These are phyloP conservation scores for Tylochromis polylepis DNA, from an alignment of 2,113 vertebrate genomes.

Conservation along the genomic window DNA sequence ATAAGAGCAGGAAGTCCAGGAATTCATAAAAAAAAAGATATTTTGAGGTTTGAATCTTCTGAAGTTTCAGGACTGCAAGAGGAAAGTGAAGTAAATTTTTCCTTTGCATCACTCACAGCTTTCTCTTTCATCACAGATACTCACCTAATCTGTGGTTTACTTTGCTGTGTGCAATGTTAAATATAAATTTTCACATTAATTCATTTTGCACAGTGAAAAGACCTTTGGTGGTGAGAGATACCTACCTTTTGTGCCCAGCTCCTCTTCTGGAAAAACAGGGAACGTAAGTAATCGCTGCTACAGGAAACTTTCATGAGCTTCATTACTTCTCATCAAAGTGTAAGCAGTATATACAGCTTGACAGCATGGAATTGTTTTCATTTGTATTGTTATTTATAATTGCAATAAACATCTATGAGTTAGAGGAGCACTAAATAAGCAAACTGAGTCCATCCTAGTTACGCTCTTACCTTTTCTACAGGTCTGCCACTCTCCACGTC, in stretches of 20 bases:
- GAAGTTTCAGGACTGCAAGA: neutral
- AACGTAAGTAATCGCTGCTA: slow-evolving; percentile 77
- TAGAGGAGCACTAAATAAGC: neutral
- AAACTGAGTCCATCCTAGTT: neutral
- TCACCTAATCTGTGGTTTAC: neutral
- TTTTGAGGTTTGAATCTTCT: slow-evolving; percentile 9
- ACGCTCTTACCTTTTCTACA: slow-evolving; percentile 1
- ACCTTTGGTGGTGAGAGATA: slow-evolving; percentile 88
- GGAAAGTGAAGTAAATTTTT: neutral
- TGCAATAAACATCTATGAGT: neutral
- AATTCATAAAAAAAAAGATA: slow-evolving; percentile 23
- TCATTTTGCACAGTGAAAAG: slow-evolving; percentile 82
- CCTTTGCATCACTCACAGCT: neutral
- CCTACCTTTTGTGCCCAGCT: slow-evolving; percentile 91
- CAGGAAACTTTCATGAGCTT: neutral
- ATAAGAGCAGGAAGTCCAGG: slow-evolving; percentile 52
- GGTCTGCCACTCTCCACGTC: slow-evolving; percentile 88
- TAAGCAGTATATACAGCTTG: neutral
- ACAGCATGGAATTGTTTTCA: neutral
- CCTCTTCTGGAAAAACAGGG: slow-evolving; percentile 87
- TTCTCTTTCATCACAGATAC: neutral
- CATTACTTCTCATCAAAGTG: neutral
- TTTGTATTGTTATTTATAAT: neutral
- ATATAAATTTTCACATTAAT: neutral
- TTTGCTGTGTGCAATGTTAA: neutral